A percentile compares a stretch with the other conserved stretches of the same genome.
Evolutionary conservation across 2,888 invertebrate species (phyloP).

Genomic region (Allophyes oxyacanthae): DNA sequence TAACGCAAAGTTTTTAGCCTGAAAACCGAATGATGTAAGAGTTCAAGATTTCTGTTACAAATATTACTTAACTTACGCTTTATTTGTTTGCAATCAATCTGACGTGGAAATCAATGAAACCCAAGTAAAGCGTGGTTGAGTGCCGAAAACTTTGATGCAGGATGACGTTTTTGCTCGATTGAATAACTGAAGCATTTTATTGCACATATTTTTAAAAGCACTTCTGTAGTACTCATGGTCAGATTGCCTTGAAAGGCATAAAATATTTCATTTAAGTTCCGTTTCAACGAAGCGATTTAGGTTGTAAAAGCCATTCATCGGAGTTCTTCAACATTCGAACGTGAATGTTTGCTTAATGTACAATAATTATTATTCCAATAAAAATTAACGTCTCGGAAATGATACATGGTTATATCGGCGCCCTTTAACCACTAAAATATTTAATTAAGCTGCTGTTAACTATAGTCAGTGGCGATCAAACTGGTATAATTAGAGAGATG

Average conservation of each 20-base stretch:
- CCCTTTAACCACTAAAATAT: constrained; percentile 72
- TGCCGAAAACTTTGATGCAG: constrained; percentile 20
- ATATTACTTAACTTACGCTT: constrained; percentile 27
- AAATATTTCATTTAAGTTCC: constrained; percentile 31
- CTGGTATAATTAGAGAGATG: constrained; percentile 54
- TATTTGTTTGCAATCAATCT: constrained; percentile 25
- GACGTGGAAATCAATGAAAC: constrained; percentile 13
- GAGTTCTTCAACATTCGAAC: constrained; percentile 25
- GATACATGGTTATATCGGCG: constrained; percentile 71
- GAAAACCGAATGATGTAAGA: constrained; percentile 27
- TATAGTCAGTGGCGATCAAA: constrained; percentile 59
- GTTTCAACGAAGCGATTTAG: constrained; percentile 30
- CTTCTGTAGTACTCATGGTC: constrained; percentile 15
- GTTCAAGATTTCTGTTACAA: constrained; percentile 30
- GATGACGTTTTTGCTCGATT: constrained; percentile 20
- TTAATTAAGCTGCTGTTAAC: constrained; percentile 68
- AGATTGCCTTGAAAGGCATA: constrained; percentile 25
- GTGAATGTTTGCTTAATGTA: constrained; percentile 54
- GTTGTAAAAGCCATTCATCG: constrained; percentile 10
- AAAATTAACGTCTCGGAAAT: constrained; percentile 80
- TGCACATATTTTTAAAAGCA: constrained; percentile 9
- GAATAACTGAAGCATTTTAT: constrained; percentile 27
- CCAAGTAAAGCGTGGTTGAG: constrained; percentile 2
- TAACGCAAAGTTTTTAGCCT: constrained; percentile 25
- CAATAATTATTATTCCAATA: constrained; percentile 67